Evolutionary conservation across 2,797 vertebrate species (phyloP), one percentile per base, ranked within the genome.

Genomic region (Enteromius afrohamiltoni): DNA sequence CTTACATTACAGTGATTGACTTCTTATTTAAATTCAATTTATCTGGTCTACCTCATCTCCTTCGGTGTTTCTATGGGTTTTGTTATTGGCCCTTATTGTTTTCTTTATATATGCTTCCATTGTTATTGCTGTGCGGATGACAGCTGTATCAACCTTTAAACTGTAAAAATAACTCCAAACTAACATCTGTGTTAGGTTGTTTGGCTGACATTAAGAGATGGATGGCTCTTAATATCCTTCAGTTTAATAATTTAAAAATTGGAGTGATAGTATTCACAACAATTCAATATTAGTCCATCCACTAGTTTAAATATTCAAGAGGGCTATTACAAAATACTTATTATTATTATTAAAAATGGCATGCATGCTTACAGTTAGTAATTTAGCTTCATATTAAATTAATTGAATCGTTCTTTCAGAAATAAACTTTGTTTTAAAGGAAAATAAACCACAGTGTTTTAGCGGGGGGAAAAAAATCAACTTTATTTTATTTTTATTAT

Each of bases 121-220:
- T 67, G 31, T 37, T 37, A 67, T 67, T 67, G 34, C 19, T 64
- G 6, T 64, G 26, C 6, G 0, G 26, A 64, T 17, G 11, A 64
- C 60, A 64, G 60, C 26, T 64, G 26, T 16, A 64, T 64, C 26
- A 7, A 31, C 14, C 14, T 64, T 64, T 64, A 31, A 31, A 64
- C 26, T 64, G 6, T 64, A 31, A 64, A 64, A 31, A 64, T 31
- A 64, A 64, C 60, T 64, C 58, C 60, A 62, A 29, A 62, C 60
- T 29, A 29, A 13, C 0, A 6, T 62, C 26, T 64, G 14, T 62
- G 60, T 26, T 62, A 29, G 26, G 26, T 16, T 29, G 26, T 62
- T 62, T 62, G 60, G 23, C 6, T 16, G 2, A 7, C 13, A 29
- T 29, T 16, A 62, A 7, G 60, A 62, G 60, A 7, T 29, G 4